phyloP scores from a whole-genome alignment of 2,888 invertebrate genomes.

The Drosophila sordidapex region DNA sequence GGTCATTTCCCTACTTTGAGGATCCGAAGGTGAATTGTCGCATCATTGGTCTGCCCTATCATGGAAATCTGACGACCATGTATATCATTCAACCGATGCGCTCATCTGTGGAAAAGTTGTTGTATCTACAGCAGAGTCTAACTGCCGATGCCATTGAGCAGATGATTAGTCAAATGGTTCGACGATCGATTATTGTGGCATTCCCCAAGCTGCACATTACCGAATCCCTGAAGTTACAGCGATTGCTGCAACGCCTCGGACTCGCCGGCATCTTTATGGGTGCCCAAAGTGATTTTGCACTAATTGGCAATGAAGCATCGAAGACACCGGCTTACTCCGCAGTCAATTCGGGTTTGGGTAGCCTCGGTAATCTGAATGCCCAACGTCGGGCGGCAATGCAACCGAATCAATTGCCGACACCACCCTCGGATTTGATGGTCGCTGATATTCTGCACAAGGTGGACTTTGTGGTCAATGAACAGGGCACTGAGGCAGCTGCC shows the following conservation, averaged over 20 bases:
- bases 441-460: constrained; percentile 88
- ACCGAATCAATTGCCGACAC: constrained; percentile 70
- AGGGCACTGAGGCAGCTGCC: constrained; percentile 89
- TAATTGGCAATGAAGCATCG: constrained; percentile 85
- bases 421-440: constrained; percentile 85
- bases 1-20: constrained; percentile 86
- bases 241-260: constrained; percentile 87
- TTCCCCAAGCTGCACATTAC: constrained; percentile 90
- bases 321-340: not conserved
- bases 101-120: constrained; percentile 85
- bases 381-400: constrained; percentile 87
- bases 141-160: constrained; percentile 84
- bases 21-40: constrained; percentile 85
- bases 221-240: constrained; percentile 33
- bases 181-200: constrained; percentile 86
- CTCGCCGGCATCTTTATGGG: constrained; percentile 88
- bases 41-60: constrained; percentile 89
- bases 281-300: constrained; percentile 88
- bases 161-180: constrained; percentile 82
- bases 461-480: constrained; percentile 87
- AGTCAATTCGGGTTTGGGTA: constrained; percentile 9
- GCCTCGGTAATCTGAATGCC: constrained; percentile 86
- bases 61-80: constrained; percentile 87
- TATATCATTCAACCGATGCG: constrained; percentile 88
- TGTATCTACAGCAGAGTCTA: constrained; percentile 85